These are phyloP conservation scores for Dreissena polymorpha DNA, from an alignment of 1,140 invertebrate genomes.

Conservation along the genomic window DNA sequence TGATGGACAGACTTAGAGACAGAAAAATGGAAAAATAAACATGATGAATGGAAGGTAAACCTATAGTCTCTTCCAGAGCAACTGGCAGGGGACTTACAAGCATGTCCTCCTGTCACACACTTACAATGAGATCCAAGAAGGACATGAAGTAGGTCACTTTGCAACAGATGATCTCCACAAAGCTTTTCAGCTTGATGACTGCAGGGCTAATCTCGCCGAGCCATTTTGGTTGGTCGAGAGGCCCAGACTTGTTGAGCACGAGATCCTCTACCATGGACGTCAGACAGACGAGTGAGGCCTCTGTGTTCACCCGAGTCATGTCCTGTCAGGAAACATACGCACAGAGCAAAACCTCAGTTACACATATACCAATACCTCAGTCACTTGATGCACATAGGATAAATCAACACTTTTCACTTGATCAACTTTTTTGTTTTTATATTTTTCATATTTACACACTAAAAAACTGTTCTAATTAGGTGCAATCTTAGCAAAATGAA, in stretches of 20 bases:
- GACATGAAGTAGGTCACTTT: conserved; percentile 90
- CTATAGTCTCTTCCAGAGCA: too few species aligned
- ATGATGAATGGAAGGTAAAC: too few species aligned
- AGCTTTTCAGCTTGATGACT: conserved; percentile 73
- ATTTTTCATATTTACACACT: too few species aligned
- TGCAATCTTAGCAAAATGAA: neutral
- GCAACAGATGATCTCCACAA: conserved; percentile 71
- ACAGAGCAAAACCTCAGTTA: too few species aligned
- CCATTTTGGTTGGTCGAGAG: conserved; percentile 66
- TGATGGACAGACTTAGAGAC: neutral
- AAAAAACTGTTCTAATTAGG: neutral
- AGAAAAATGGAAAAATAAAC: neutral
- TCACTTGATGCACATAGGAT: too few species aligned
- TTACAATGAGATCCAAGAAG: conserved; percentile 88
- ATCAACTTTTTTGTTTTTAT: too few species aligned
- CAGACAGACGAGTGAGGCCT: conserved; percentile 93
- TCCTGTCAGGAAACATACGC: conserved; percentile 80
- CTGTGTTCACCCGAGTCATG: conserved; percentile 92
- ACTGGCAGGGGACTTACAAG: too few species aligned
- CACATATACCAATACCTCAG: too few species aligned
- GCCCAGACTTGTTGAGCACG: conserved; percentile 56
- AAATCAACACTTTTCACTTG: too few species aligned
- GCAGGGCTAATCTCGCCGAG: conserved; percentile 71
- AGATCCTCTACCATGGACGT: conserved; percentile 74
- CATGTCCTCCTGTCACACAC: neutral